phyloP scores from a whole-genome alignment of 2,888 invertebrate genomes.

The Ypsolopha scabrella region DNA sequence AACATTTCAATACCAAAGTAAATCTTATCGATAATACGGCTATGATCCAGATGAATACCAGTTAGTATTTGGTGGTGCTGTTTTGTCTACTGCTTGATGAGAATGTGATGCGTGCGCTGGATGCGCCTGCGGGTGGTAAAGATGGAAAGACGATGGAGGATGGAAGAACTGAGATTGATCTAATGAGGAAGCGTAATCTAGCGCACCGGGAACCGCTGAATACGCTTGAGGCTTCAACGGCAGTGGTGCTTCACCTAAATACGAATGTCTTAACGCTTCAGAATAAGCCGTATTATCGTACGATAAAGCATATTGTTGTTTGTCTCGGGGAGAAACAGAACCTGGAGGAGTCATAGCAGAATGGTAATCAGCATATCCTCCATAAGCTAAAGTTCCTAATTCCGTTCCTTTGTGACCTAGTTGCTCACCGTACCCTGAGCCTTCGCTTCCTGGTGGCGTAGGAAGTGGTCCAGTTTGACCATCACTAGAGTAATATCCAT shows the following conservation, averaged over 20 bases:
- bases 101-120: slow-evolving; percentile 49
- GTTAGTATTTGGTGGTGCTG: slow-evolving; percentile 76
- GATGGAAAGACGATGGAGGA: slow-evolving; percentile 82
- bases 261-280: slow-evolving; percentile 69
- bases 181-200: slow-evolving; percentile 75
- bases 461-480: slow-evolving; percentile 82
- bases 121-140: slow-evolving; percentile 81
- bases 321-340: slow-evolving; percentile 95
- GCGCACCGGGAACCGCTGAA: slow-evolving; percentile 77
- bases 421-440: slow-evolving; percentile 76
- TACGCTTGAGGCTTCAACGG: slow-evolving; percentile 94
- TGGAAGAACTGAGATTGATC: slow-evolving; percentile 92
- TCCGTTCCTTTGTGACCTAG: slow-evolving; percentile 66
- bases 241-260: slow-evolving; percentile 68
- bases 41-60: slow-evolving; percentile 87
- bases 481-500: slow-evolving; percentile 66
- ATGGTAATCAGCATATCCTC: slow-evolving; percentile 84
- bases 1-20: background rate
- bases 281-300: slow-evolving; percentile 74
- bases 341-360: slow-evolving; percentile 97
- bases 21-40: slow-evolving; percentile 31
- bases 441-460: slow-evolving; percentile 92
- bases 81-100: slow-evolving; percentile 68
- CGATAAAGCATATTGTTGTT: slow-evolving; percentile 71
- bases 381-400: slow-evolving; percentile 72